Evolutionary conservation across 2,797 vertebrate species (phyloP).

Genomic region (Lycodopsis pacificus): DNA sequence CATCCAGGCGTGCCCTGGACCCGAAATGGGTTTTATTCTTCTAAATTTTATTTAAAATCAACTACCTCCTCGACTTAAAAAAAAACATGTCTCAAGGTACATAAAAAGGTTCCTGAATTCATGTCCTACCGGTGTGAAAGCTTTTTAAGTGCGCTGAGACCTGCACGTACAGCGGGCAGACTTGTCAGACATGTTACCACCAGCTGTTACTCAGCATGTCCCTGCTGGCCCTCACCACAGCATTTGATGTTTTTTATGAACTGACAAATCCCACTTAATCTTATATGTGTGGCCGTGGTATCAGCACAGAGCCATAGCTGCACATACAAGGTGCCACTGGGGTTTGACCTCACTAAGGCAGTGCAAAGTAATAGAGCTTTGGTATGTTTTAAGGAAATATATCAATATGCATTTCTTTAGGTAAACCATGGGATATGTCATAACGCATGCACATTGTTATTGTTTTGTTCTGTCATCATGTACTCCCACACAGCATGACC

Average conservation of each 20-base stretch:
- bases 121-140: not conserved
- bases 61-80: not conserved
- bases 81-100: not conserved
- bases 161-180: not conserved
- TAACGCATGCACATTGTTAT: not conserved
- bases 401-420: not conserved
- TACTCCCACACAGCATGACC: not conserved
- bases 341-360: not conserved
- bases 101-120: not conserved
- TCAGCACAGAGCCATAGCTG: conserved; percentile 10
- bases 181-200: conserved; percentile 40
- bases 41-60: not conserved
- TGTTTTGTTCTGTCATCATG: not conserved
- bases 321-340: not conserved
- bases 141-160: not conserved
- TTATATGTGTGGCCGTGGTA: conserved; percentile 4
- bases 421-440: not conserved
- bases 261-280: conserved; percentile 56
- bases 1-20: not conserved
- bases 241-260: conserved; percentile 61
- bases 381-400: not conserved
- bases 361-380: not conserved
- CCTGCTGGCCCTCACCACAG: conserved; percentile 16
- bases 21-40: not conserved
- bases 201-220: conserved; percentile 45